Conservation (phyloP, 1,140 invertebrate species). For the Archivesica marissinica region DNA sequence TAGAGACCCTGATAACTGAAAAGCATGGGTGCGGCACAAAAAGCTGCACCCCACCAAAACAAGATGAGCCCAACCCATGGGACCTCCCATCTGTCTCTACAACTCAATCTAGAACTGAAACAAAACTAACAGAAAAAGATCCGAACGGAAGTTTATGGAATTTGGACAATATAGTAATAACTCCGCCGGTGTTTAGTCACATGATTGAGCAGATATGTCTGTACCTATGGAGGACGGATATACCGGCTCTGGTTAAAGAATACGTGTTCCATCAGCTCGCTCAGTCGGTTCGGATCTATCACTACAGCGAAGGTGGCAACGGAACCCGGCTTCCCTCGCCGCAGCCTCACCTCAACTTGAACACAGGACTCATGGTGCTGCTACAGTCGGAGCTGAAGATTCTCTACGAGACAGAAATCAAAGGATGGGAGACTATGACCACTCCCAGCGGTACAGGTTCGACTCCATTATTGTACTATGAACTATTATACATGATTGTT, state of each 20-base stretch:
- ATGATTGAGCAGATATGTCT: conserved; percentile 79
- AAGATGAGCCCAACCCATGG: conserved; percentile 38
- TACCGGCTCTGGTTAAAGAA: conserved; percentile 82
- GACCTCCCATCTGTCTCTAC: conserved; percentile 11
- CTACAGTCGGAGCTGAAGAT: conserved; percentile 80
- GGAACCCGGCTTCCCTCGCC: conserved; percentile 72
- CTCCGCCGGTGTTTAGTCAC: conserved; percentile 78
- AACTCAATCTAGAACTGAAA: conserved; percentile 3
- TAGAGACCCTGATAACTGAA: conserved; percentile 81
- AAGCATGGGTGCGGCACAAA: conserved; percentile 77
- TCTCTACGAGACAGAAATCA: conserved; percentile 82
- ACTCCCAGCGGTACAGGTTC: conserved; percentile 64
- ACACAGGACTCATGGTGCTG: conserved; percentile 74
- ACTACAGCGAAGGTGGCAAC: conserved; percentile 74
- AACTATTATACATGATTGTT: too few relatives aligned
- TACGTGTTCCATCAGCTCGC: conserved; percentile 82
- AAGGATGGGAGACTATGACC: conserved; percentile 61
- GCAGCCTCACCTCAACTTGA: conserved; percentile 74
- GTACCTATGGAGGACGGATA: conserved; percentile 81
- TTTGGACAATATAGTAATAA: conserved; percentile 78
- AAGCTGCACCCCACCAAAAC: conserved; percentile 66
- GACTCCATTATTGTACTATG: too few relatives aligned
- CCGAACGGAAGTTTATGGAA: conserved; percentile 77
- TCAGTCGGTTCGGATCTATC: conserved; percentile 79
- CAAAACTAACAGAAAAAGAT: conserved; percentile 45